Conservation (phyloP, 2,113 vertebrate species). For the Ciconia maguari region DNA sequence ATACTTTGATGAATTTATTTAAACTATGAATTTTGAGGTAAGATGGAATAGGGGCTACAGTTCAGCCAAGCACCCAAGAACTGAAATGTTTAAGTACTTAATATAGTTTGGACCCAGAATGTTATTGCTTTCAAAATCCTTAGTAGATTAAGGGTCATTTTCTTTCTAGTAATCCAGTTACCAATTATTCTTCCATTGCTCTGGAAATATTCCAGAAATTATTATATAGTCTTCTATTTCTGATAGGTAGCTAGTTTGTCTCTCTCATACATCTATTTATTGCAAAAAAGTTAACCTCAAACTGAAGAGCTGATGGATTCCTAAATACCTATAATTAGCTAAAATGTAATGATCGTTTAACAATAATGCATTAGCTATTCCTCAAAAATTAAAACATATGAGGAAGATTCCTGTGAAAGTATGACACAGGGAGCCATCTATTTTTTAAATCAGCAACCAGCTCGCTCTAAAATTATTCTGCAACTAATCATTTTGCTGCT, state of each 20-base stretch:
- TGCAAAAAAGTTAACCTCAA: background rate
- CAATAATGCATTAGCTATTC: background rate
- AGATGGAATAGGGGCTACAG: background rate
- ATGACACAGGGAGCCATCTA: background rate
- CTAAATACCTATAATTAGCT: background rate
- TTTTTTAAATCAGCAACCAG: background rate
- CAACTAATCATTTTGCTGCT: conserved; percentile 8
- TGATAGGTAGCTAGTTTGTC: background rate
- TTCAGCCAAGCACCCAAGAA: background rate
- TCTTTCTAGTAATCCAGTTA: background rate
- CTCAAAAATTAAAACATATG: background rate
- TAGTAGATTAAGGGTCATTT: background rate
- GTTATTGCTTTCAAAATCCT: background rate
- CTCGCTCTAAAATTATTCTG: background rate
- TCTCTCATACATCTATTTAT: background rate
- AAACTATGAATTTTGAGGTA: background rate
- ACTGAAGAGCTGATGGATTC: background rate
- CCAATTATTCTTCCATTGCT: background rate
- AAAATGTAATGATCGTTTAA: background rate
- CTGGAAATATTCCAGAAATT: background rate
- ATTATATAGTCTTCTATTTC: background rate
- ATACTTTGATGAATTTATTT: background rate
- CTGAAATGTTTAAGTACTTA: background rate
- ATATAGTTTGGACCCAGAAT: background rate
- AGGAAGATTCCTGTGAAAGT: background rate